phyloP scores from a whole-genome alignment of 2,888 invertebrate species.

The Callimorpha dominula region DNA sequence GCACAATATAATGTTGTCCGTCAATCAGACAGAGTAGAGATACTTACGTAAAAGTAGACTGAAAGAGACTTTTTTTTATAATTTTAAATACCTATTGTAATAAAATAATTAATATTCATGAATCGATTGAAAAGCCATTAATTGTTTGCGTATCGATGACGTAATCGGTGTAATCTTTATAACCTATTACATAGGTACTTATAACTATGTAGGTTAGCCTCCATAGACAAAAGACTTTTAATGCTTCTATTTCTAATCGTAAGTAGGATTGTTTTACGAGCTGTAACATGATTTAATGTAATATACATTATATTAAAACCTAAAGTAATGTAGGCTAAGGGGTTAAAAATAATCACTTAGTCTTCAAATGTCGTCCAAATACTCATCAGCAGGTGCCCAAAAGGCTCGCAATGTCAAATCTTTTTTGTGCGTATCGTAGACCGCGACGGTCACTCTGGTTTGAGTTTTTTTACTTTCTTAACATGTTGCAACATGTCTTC shows the following conservation, averaged over 20 bases:
- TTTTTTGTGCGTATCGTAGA: not conserved
- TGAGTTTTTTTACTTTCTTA: not conserved
- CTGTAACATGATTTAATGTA: not conserved
- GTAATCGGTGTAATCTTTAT: not conserved
- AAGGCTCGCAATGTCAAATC: not conserved
- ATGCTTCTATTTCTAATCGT: not conserved
- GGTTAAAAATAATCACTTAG: not conserved
- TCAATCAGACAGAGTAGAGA: not conserved
- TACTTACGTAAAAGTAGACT: not conserved
- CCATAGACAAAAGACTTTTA: not conserved
- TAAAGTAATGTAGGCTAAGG: not conserved
- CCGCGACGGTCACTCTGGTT: not conserved
- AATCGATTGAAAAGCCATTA: not conserved
- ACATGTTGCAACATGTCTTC: not conserved
- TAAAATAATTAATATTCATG: not conserved
- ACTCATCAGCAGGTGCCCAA: not conserved
- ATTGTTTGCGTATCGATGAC: constrained; percentile 1
- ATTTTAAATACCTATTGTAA: not conserved
- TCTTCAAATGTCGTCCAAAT: not conserved
- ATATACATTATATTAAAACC: not conserved
- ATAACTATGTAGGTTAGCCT: not conserved
- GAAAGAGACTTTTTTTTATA: not conserved
- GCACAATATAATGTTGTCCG: not conserved
- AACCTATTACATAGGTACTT: too few species aligned
- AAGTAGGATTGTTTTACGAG: not conserved